These are phyloP conservation scores for Alcedo quadribrachys DNA, from an alignment of 2,797 vertebrate genomes.

Conservation along the genomic window DNA sequence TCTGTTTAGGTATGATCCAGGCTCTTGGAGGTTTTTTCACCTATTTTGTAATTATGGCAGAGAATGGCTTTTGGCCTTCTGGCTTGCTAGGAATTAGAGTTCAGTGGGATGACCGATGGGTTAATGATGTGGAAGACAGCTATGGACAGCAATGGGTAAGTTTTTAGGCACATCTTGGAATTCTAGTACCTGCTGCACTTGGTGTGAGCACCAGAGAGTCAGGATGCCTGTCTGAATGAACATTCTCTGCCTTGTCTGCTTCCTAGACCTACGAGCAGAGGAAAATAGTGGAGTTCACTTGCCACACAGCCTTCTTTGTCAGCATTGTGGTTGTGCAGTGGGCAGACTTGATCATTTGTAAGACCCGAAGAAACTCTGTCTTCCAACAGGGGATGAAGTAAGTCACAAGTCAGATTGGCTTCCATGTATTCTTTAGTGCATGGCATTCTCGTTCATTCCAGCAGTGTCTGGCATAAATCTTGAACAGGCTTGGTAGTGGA, in stretches of 20 bases:
- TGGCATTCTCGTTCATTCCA: neutral
- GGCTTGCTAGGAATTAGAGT: conserved; percentile 88
- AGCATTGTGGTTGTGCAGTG: conserved; percentile 97
- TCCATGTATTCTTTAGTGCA: neutral
- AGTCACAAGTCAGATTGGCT: conserved; percentile 34
- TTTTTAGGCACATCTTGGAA: neutral
- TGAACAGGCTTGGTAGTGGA: neutral
- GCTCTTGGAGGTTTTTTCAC: conserved; percentile 95
- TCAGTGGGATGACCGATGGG: conserved; percentile 88
- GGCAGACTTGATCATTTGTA: conserved; percentile 97
- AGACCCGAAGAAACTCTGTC: conserved; percentile 96
- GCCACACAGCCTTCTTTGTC: conserved; percentile 95
- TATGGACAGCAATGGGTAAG: conserved; percentile 99
- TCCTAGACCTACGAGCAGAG: conserved; percentile 92
- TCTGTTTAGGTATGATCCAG: conserved; percentile 92
- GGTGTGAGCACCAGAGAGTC: neutral
- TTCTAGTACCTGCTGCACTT: neutral
- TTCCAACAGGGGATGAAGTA: conserved; percentile 98
- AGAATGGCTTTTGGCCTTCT: conserved; percentile 92
- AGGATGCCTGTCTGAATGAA: neutral
- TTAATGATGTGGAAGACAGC: conserved; percentile 94
- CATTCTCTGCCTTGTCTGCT: neutral
- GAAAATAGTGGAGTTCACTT: conserved; percentile 96
- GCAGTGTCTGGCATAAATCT: neutral
- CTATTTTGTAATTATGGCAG: conserved; percentile 97